These are phyloP conservation scores for Bombyx huttoni DNA, from an alignment of 2,888 invertebrate genomes.

Conservation along the genomic window DNA sequence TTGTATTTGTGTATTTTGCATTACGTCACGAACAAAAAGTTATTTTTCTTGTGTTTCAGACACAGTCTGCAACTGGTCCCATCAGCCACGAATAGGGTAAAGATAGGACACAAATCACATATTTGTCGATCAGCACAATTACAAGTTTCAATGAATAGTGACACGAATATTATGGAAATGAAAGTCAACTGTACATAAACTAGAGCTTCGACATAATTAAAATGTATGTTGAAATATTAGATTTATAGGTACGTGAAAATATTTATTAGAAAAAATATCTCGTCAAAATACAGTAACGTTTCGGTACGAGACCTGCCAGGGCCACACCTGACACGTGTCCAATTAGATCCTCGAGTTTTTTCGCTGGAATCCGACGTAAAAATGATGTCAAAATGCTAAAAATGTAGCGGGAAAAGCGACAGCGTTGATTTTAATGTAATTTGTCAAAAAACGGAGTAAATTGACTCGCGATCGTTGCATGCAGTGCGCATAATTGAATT, in stretches of 20 bases:
- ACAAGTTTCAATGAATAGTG: too few relatives aligned
- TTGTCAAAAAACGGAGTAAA: background rate
- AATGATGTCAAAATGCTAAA: constrained; percentile 10
- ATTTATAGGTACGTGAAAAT: background rate
- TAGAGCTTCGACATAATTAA: too few relatives aligned
- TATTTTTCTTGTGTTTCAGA: too few relatives aligned
- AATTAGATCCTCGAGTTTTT: constrained; percentile 26
- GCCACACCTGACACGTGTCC: constrained; percentile 26
- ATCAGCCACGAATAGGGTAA: too few relatives aligned
- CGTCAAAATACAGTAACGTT: constrained; percentile 18
- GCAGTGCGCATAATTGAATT: background rate
- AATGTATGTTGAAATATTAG: too few relatives aligned
- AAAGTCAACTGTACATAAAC: too few relatives aligned
- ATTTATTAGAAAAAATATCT: constrained; percentile 3
- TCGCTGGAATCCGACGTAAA: constrained; percentile 16
- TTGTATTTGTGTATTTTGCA: too few relatives aligned
- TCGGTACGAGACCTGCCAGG: constrained; percentile 15
- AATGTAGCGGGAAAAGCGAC: constrained; percentile 3
- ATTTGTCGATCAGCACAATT: too few relatives aligned
- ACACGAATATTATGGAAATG: too few relatives aligned
- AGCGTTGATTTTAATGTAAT: background rate
- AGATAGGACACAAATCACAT: too few relatives aligned
- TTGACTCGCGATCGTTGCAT: background rate
- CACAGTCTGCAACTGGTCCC: too few relatives aligned
- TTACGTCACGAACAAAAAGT: too few relatives aligned